Base-by-base conservation (phyloP, 2,888 invertebrate genomes). In the Sturmia bella region DNA sequence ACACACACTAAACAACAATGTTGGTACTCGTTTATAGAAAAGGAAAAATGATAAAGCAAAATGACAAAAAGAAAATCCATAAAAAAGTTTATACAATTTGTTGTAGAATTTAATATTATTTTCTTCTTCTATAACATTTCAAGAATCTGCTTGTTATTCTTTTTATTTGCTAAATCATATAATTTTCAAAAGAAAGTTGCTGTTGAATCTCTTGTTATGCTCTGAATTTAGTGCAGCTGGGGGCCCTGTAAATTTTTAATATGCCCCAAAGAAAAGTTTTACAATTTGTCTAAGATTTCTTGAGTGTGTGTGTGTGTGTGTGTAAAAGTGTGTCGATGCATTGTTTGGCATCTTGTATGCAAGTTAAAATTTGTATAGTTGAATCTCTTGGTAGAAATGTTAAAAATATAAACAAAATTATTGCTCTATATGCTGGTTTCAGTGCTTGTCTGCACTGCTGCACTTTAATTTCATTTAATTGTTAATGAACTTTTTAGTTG, bases 381-480 rank as follows among this genome's bases (percentile, higher is more conserved):
- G n/a, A n/a, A n/a, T n/a, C n/a, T n/a, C n/a, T n/a, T n/a, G n/a
- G 12, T 32, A 15, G n/a, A n/a, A 32, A 32, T 32, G 27, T 32
- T 1, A 12, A 17, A 11, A 37, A 56, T 1, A 4, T 56, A 7
- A 6, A 11, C 2, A 15, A 54, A 11, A 27, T 27, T 27, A 4
- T 27, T 27, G 27, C 27, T 27, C 6, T 15, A 13, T 32, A 0
- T 32, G 13, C n/a, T 37, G 37, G 32, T 32, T 54, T 57, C 21
- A 0, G 32, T 45, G 45, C 19, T 37, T 37, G 21, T 15, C 9
- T 37, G 15, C 6, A 0, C 24, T 27, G 19, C 1, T 21, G 15
- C 1, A 21, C 11, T 50, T 45, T 4, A 70, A 48, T 59, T 21
- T 7, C 5, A 17, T 59, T 59, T 17, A 39, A 70, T 50, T 50